phyloP scores from a whole-genome alignment of 2,888 invertebrate species.

The Xestoiulus laeticollis region DNA sequence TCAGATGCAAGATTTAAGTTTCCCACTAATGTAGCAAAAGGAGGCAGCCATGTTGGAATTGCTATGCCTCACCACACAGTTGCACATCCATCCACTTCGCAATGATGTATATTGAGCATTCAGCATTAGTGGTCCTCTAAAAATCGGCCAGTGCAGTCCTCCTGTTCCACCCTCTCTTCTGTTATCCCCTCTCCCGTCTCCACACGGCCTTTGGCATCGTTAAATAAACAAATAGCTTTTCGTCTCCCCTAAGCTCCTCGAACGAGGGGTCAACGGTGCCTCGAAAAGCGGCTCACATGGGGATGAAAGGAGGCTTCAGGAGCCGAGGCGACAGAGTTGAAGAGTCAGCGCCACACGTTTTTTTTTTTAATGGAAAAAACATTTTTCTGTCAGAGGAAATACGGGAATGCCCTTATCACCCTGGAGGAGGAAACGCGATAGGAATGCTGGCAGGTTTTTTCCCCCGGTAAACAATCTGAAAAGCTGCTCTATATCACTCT shows the following conservation, averaged over 20 bases:
- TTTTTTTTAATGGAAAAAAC: neutral
- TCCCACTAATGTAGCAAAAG: too few relatives aligned
- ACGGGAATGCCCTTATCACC: conserved; percentile 3
- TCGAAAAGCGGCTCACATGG: neutral
- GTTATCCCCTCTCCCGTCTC: neutral
- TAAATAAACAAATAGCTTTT: neutral
- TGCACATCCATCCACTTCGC: too few relatives aligned
- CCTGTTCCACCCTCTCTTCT: too few relatives aligned
- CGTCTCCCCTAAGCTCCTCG: neutral
- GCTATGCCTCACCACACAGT: too few relatives aligned
- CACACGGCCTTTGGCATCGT: neutral
- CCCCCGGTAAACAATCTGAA: conserved; percentile 24
- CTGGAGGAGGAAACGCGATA: neutral
- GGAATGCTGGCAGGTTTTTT: conserved; percentile 41
- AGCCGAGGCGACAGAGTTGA: neutral
- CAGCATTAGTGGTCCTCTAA: too few relatives aligned
- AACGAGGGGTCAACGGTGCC: neutral
- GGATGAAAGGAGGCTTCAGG: neutral
- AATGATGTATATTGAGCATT: too few relatives aligned
- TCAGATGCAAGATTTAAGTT: too few relatives aligned
- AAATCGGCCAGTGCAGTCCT: too few relatives aligned
- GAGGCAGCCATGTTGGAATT: too few relatives aligned
- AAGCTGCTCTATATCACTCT: conserved; percentile 40
- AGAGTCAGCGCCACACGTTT: neutral
- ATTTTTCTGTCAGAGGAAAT: neutral